Conservation (phyloP, 2,797 vertebrate genomes). For the Dermochelys coriacea region DNA sequence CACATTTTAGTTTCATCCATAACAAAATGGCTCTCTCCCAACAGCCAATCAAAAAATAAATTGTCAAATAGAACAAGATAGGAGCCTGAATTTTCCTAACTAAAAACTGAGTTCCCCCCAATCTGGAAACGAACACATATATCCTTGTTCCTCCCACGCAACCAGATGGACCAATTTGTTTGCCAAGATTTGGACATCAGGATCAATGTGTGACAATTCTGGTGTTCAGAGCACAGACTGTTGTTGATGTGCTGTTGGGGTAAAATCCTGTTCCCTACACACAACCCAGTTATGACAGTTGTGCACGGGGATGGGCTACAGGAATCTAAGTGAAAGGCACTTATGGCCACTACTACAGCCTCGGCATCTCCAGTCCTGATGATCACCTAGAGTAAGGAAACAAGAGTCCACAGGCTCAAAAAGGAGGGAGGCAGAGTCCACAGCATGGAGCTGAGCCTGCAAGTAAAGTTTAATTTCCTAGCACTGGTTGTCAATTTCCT, state of each 20-base stretch:
- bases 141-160: constrained; percentile 37
- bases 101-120: background rate
- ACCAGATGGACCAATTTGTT: constrained; percentile 15
- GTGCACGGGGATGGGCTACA: background rate
- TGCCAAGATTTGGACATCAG: constrained; percentile 40
- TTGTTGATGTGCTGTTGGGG: background rate
- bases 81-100: background rate
- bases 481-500: background rate
- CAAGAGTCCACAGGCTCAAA: background rate
- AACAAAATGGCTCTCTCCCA: background rate
- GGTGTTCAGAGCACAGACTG: constrained; percentile 25
- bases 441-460: background rate
- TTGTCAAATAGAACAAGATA: background rate
- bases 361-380: background rate
- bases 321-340: background rate
- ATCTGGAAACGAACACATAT: background rate
- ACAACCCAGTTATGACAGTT: background rate
- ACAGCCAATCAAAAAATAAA: background rate
- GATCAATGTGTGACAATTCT: background rate
- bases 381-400: background rate
- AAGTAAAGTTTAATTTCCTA: background rate
- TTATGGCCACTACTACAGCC: background rate
- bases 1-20: background rate
- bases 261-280: background rate
- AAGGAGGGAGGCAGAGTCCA: background rate